Evolutionary conservation across 2,797 vertebrate genomes (phyloP).

Genomic region (Podarcis siculus): DNA sequence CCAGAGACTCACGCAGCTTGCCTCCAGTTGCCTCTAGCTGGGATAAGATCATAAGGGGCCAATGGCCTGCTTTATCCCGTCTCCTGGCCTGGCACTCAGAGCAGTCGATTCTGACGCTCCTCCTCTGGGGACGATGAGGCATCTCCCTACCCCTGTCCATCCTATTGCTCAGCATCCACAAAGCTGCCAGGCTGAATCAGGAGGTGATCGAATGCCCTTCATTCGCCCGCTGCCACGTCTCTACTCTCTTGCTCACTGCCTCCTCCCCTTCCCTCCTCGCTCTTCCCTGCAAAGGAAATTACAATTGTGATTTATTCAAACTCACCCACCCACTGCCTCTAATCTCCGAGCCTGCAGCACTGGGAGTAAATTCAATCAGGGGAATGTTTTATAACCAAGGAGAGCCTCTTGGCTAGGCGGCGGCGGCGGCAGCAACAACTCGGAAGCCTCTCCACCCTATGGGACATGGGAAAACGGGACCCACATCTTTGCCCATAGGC

Average conservation of each 20-base stretch:
- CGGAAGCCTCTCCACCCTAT: not conserved
- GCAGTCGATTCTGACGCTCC: no score
- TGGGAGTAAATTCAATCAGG: constrained; percentile 8
- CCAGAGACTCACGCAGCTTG: not conserved
- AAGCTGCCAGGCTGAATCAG: not conserved
- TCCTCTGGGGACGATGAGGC: no score
- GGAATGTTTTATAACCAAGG: constrained; percentile 13
- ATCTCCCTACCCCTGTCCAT: not conserved
- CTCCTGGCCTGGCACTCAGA: not conserved
- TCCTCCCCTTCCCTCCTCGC: not conserved
- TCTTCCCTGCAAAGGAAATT: constrained; percentile 13
- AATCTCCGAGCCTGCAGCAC: not conserved
- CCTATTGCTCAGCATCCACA: not conserved
- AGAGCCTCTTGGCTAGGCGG: not conserved
- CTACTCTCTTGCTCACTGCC: not conserved
- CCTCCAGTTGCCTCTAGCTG: not conserved
- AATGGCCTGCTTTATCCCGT: not conserved
- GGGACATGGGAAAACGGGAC: not conserved
- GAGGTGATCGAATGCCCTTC: constrained; percentile 16
- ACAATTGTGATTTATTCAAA: constrained; percentile 25
- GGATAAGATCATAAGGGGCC: not conserved
- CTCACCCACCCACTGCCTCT: constrained; percentile 7
- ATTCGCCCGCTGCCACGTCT: not conserved
- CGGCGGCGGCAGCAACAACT: not conserved
- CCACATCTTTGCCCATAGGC: no score